phyloP scores from a whole-genome alignment of 2,888 invertebrate species.

The Aproaerema taeniolella region DNA sequence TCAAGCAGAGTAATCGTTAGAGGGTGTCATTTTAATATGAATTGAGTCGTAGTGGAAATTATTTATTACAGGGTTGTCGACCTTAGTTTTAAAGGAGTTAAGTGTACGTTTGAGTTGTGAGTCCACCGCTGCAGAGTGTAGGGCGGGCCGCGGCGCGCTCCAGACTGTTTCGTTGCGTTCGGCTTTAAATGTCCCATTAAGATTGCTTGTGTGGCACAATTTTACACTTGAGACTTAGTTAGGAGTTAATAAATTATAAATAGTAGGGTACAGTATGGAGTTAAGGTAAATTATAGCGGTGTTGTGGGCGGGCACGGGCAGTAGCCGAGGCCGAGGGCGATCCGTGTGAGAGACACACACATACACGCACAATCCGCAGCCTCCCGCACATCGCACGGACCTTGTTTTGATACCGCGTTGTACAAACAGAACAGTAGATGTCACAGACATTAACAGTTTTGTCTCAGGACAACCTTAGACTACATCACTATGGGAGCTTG shows the following conservation, averaged over 20 bases:
- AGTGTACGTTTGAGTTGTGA: slow-evolving; percentile 34
- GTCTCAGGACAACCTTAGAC: slow-evolving; percentile 48
- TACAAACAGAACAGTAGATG: slow-evolving; percentile 57
- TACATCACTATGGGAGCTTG: slow-evolving; percentile 50
- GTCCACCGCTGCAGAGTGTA: neutral
- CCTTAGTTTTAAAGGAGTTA: slow-evolving; percentile 55
- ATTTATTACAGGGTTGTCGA: slow-evolving; percentile 52
- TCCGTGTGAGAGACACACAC: neutral
- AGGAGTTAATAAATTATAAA: slow-evolving; percentile 69
- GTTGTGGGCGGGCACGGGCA: slow-evolving; percentile 33
- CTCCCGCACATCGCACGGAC: slow-evolving; percentile 24
- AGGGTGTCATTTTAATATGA: slow-evolving; percentile 52
- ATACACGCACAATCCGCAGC: slow-evolving; percentile 29
- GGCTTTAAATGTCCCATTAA: slow-evolving; percentile 53
- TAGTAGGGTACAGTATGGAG: slow-evolving; percentile 50
- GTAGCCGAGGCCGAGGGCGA: neutral
- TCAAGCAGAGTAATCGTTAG: slow-evolving; percentile 46
- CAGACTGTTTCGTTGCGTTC: slow-evolving; percentile 37
- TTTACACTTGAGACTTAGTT: slow-evolving; percentile 67
- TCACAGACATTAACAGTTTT: slow-evolving; percentile 46
- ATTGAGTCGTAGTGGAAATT: slow-evolving; percentile 48
- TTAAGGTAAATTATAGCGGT: slow-evolving; percentile 40
- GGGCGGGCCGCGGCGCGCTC: slow-evolving; percentile 24
- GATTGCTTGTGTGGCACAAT: slow-evolving; percentile 69
- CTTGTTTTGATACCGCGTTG: slow-evolving; percentile 49